Base-by-base conservation (phyloP, 92 coral and sea anemone genomes). In the Porites evermanni region DNA sequence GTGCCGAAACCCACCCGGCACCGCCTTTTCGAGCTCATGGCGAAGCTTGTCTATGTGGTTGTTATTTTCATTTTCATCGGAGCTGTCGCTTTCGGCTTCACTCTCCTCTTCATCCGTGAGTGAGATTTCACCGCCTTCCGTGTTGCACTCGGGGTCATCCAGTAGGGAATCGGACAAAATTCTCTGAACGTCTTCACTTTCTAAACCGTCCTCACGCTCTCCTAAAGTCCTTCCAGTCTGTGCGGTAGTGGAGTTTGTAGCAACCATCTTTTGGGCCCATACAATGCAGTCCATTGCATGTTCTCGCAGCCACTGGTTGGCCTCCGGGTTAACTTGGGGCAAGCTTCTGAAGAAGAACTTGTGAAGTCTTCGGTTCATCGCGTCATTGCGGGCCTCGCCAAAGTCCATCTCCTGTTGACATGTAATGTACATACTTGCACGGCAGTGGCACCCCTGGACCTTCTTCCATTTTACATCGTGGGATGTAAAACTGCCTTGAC, bases 271-370 rank as follows among this genome's bases (percentile, higher is more conserved):
- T 38, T 59, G 65, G 16, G 86, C 86, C 89, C 89, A 86, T 18
- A 86, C 84, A 17, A 86, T 78, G 56, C 89, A 86, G 8, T 86
- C 73, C 63, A 85, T 76, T 16, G 86, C 84, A 58, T 79, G 71
- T 64, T 79, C 69, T 53, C 70, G 79, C 51, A 86, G 61, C 89
- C 84, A 86, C 89, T 78, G 69, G 78, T 67, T 77, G 47, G 89
- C 89, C 75, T 52, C 86, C 23, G 68, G 86, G 24, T 64, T 21
- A 6, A 77, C 69, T 19, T 52, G 56, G 16, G 88, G 83, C 24
- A 85, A 83, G 18, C 75, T 52, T 53, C 44, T 64, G 79, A 85
- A 85, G 38, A 11, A 54, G 75, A 77, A 85, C 56, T 77, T 76
- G 65, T 68, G 54, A 16, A 85, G 78, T 10, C 86, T 32, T 21